Conservation (phyloP, 2,113 vertebrate species). For the Eolophus roseicapilla region DNA sequence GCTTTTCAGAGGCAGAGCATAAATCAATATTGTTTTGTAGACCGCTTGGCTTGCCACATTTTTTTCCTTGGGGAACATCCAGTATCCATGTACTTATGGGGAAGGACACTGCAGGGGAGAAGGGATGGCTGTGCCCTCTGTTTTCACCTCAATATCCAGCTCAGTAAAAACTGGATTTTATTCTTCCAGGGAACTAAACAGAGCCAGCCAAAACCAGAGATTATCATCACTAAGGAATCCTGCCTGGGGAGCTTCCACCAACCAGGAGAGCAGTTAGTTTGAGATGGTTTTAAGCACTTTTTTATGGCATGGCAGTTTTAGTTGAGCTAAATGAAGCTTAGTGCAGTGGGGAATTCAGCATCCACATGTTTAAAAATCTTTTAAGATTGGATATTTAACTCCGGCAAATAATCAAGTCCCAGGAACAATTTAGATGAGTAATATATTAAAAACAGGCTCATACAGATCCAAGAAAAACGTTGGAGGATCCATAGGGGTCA, state of each 20-base stretch:
- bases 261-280: constrained; percentile 69
- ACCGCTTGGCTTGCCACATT: not conserved
- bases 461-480: constrained; percentile 65
- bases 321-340: constrained; percentile 72
- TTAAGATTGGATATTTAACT: constrained; percentile 64
- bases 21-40: constrained; percentile 39
- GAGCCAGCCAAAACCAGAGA: constrained; percentile 69
- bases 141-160: not conserved
- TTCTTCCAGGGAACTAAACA: constrained; percentile 47
- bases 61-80: not conserved
- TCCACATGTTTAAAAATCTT: constrained; percentile 68
- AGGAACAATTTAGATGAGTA: constrained; percentile 74
- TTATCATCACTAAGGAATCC: constrained; percentile 71
- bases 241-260: constrained; percentile 66
- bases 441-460: constrained; percentile 66
- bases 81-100: not conserved
- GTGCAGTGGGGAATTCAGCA: constrained; percentile 71
- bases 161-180: constrained; percentile 40
- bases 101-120: not conserved
- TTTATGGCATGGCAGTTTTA: constrained; percentile 67
- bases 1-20: not conserved
- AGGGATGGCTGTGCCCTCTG: not conserved
- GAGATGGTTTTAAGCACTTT: constrained; percentile 51
- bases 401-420: constrained; percentile 68
- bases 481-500: constrained; percentile 66